Percentiles rank a stretch among this genome's conserved stretches.
Conservation (phyloP, 2,113 vertebrate genomes). For the Cololabis saira region DNA sequence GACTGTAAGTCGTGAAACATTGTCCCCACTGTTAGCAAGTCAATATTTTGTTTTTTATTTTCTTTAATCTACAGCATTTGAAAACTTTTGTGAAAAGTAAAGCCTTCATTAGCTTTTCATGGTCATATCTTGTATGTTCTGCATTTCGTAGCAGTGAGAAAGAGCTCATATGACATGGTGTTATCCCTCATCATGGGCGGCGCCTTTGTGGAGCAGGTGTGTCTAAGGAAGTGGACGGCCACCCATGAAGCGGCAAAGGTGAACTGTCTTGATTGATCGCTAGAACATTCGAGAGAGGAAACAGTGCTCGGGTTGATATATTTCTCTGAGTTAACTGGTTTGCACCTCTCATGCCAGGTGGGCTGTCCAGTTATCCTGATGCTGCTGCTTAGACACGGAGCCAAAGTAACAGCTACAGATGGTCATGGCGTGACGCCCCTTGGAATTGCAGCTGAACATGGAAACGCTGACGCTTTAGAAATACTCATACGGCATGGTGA, state of each 20-base stretch:
- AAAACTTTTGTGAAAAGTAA: no score
- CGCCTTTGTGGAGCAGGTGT: conserved; percentile 84
- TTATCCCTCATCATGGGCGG: conserved; percentile 83
- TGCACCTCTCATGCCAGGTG: conserved; percentile 36
- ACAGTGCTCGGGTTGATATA: no score
- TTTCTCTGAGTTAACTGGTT: no score
- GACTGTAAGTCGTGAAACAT: no score
- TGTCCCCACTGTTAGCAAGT: no score
- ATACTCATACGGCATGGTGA: conserved; percentile 87
- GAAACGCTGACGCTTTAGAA: conserved; percentile 84
- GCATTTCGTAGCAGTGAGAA: conserved; percentile 80
- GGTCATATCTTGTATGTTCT: neutral
- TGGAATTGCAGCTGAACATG: conserved; percentile 84
- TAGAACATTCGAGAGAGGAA: fast-evolving
- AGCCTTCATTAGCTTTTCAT: neutral
- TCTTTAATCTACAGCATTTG: no score
- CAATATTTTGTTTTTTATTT: no score
- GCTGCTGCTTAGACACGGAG: conserved; percentile 85
- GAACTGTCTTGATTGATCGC: neutral
- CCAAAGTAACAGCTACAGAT: conserved; percentile 75
- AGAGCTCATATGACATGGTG: conserved; percentile 82
- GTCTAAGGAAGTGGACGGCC: conserved; percentile 84
- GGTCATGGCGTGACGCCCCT: conserved; percentile 86
- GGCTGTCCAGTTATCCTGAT: conserved; percentile 82
- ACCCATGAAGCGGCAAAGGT: conserved; percentile 89